These are phyloP conservation scores for Mola mola DNA, from an alignment of 2,113 vertebrate species.

Conservation along the genomic window DNA sequence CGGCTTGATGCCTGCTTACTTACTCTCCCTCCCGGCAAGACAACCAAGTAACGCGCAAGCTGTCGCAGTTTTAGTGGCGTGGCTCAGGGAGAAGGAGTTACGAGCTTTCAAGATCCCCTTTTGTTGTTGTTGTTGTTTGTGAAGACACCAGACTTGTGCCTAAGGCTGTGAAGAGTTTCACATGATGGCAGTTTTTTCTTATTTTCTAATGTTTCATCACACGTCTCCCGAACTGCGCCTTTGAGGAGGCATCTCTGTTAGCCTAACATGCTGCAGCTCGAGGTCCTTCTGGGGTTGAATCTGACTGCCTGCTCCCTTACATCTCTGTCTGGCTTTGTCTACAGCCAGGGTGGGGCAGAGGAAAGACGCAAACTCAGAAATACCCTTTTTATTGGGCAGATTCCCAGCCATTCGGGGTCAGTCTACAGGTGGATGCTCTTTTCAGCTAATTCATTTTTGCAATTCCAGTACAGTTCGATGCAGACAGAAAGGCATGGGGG, in stretches of 20 bases:
- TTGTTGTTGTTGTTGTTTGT: conserved; percentile 39
- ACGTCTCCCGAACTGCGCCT: conserved; percentile 10
- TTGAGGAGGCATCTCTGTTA: conserved; percentile 33
- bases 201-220: background rate
- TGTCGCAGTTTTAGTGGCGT: conserved; percentile 36
- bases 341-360: conserved; percentile 14
- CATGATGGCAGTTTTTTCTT: background rate
- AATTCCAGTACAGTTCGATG: no score
- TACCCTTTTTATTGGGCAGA: conserved; percentile 24
- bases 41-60: conserved; percentile 35
- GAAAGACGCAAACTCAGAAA: conserved; percentile 25
- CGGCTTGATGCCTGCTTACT: conserved; percentile 35
- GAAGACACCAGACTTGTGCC: conserved; percentile 42
- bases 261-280: conserved; percentile 19
- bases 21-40: conserved; percentile 39
- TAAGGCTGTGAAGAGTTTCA: no score
- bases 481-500: conserved; percentile 7
- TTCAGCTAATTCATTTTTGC: no score
- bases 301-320: conserved; percentile 37
- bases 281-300: conserved; percentile 32
- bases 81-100: conserved; percentile 53
- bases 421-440: conserved; percentile 12
- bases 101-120: conserved; percentile 32
- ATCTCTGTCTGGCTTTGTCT: conserved; percentile 44
- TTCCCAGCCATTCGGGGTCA: conserved; percentile 1